Evolutionary conservation across 2,113 vertebrate genomes (phyloP), one percentile per base, ranked within the genome.

Genomic region (Pionites leucogaster): DNA sequence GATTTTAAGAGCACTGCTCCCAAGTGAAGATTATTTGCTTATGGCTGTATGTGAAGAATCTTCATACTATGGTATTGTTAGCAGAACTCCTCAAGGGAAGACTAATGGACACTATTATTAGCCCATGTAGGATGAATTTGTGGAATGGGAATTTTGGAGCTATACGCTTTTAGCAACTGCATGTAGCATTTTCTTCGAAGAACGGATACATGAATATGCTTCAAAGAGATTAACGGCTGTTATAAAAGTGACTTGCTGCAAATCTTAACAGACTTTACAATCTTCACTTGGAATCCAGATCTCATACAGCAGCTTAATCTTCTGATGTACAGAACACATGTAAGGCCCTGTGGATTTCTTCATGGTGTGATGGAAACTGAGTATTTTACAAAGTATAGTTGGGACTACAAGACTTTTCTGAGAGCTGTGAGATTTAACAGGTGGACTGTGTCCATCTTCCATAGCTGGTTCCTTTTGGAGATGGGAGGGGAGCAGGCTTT

Each of bases 361-460:
- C 33, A 14, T 15, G 35, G 62, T 39, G 35, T 42, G 77, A 65
- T 50, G 74, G 74, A 46, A 93, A 85, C n/a, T 0, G 22, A 86
- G 0, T 11, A 47, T 52, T 65, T 67, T 46, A 70, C 64, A 46
- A 86, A 78, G 77, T 8, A 18, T 52, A 52, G n/a, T 17, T 63
- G n/a, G n/a, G 49, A 50, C 71, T 28, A n/a, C 42, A 69, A 27
- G 62, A 41, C n/a, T 81, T 74, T 74, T 64, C 62, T 37, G 52
- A 84, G 75, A 65, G 77, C 70, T 44, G 3, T 28, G 39, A 68
- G 80, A 69, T 71, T 86, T 68, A 96, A 96, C 96, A 96, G 93
- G 95, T 97, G 96, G 81, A 82, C 67, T 52, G 29, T 76, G 74
- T 96, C 91, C 63, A 53, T 95, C 86, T 82, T 72, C 81, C 44